Conservation (phyloP, 2,113 vertebrate species). For the Pogona vitticeps region DNA sequence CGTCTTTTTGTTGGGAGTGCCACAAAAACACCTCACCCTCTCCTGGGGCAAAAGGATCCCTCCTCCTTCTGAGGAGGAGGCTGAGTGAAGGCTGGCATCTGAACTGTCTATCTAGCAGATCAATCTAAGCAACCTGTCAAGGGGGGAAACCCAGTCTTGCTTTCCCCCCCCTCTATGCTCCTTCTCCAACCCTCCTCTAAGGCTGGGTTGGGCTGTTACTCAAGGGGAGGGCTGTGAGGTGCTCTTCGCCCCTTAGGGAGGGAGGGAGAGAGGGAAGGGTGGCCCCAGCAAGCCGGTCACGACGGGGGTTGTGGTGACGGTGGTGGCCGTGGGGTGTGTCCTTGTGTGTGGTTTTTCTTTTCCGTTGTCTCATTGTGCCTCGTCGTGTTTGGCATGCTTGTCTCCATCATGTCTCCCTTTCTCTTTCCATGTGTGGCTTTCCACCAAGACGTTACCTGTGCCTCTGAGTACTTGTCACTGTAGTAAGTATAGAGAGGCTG, state of each 20-base stretch:
- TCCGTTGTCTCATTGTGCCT: constrained; percentile 65
- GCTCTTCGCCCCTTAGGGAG: neutral
- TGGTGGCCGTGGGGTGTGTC: too few species aligned
- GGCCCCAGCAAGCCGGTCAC: neutral
- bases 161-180: too few species aligned
- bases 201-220: neutral
- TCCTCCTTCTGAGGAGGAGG: too few species aligned
- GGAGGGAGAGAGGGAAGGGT: neutral
- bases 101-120: too few species aligned
- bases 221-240: neutral
- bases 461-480: constrained; percentile 85
- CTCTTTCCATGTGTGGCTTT: constrained; percentile 77
- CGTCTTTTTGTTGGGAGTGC: too few species aligned
- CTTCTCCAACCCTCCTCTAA: neutral
- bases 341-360: constrained; percentile 11
- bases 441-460: constrained; percentile 84
- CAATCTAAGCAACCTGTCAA: too few species aligned
- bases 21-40: too few species aligned
- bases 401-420: constrained; percentile 80
- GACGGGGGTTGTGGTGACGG: neutral
- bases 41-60: too few species aligned
- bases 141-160: too few species aligned
- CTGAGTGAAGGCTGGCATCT: too few species aligned
- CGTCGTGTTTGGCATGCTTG: constrained; percentile 72
- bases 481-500: constrained; percentile 88